phyloP scores from a whole-genome alignment of 2,797 vertebrate species.

The Microhierax caerulescens region DNA sequence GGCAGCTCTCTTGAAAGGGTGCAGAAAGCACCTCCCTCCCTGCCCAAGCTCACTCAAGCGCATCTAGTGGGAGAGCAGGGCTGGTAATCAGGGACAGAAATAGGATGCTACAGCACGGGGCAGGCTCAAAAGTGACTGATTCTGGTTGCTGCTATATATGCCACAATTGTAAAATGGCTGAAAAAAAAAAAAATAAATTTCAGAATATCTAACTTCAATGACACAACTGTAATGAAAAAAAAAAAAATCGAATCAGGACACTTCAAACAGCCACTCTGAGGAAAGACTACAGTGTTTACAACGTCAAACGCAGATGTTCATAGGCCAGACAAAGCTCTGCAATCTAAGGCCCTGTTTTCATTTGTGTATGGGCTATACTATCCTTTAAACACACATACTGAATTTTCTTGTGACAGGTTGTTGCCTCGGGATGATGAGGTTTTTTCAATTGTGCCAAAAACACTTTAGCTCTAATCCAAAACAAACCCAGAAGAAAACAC shows the following conservation, averaged over 20 bases:
- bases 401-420: background rate
- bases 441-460: background rate
- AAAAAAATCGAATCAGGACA: background rate
- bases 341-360: background rate
- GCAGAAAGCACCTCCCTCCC: background rate
- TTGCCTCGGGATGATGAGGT: background rate
- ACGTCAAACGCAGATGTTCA: background rate
- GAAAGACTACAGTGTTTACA: background rate
- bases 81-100: background rate
- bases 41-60: background rate
- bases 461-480: background rate
- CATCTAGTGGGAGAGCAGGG: background rate
- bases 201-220: background rate
- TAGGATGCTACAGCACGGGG: background rate
- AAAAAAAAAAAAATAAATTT: background rate
- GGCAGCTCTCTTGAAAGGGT: background rate
- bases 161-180: background rate
- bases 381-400: background rate
- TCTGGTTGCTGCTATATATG: background rate
- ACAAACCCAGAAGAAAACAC: background rate
- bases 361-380: background rate
- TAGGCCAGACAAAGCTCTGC: background rate
- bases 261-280: background rate
- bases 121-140: background rate
- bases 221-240: background rate